Conservation (phyloP, 92 coral and sea anemone genomes). For the Actinernus sp. region DNA sequence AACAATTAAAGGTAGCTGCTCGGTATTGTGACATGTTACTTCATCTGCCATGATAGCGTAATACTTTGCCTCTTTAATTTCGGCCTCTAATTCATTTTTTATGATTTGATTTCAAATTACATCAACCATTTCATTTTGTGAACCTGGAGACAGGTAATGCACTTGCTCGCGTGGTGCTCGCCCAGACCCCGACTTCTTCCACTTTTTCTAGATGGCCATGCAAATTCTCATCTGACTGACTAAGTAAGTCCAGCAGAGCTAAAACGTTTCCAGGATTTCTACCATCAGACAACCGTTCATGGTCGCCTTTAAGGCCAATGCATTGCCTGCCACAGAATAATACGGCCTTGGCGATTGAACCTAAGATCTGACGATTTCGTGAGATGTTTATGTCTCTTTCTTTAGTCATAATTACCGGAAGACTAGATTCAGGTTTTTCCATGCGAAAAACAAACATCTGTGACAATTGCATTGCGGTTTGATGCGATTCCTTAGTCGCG, state of each 20-base stretch:
- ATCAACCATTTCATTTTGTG: no score
- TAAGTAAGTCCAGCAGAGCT: conserved; percentile 30
- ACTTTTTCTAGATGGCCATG: conserved; percentile 17
- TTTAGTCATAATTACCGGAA: no score
- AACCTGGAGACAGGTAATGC: no score
- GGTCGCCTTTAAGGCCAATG: conserved; percentile 26
- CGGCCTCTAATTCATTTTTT: no score
- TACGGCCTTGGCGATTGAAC: conserved; percentile 23
- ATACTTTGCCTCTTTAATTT: conserved; percentile 1
- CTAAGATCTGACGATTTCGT: conserved; percentile 4
- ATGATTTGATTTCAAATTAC: background rate
- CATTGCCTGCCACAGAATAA: conserved; percentile 33
- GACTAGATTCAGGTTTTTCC: no score
- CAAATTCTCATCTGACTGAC: conserved; percentile 12
- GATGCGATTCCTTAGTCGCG: no score
- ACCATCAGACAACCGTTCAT: conserved; percentile 25
- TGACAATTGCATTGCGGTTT: no score
- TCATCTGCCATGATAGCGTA: conserved; percentile 6
- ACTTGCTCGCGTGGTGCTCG: no score
- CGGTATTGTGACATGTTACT: conserved; percentile 4
- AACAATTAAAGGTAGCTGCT: conserved; percentile 1
- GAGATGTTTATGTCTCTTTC: no score
- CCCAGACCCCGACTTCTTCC: no score
- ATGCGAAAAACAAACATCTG: no score
- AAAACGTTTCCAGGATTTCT: conserved; percentile 38